A percentile compares a stretch with the other conserved stretches of the same genome.
These are phyloP conservation scores for Dicrostonyx torquatus DNA, from an alignment of 2,797 vertebrate genomes.

Conservation along the genomic window DNA sequence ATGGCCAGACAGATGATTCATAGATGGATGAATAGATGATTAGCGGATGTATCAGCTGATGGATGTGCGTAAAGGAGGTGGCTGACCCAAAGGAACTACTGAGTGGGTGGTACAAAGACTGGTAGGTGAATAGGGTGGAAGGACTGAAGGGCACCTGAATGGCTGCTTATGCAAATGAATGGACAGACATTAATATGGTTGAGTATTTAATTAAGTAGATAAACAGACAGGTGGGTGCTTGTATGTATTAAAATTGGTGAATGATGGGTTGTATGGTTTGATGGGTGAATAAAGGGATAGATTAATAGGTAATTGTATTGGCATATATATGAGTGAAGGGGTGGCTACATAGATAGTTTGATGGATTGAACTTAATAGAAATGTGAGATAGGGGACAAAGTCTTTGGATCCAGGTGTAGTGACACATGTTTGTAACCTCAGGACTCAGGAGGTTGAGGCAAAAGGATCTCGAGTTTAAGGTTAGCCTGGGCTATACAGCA, in stretches of 20 bases:
- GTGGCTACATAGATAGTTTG: neutral
- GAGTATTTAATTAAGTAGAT: neutral
- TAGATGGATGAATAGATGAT: neutral
- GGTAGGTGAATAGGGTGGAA: neutral
- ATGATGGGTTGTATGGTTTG: neutral
- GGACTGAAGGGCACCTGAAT: neutral
- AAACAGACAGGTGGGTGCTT: neutral
- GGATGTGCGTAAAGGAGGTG: conserved; percentile 2
- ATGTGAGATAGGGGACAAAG: neutral
- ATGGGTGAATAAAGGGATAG: neutral
- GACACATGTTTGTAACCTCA: neutral
- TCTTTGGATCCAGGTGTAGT: neutral
- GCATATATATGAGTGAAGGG: neutral
- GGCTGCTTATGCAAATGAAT: neutral
- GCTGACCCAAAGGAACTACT: neutral
- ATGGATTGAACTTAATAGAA: neutral
- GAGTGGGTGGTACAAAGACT: neutral
- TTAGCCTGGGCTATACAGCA: neutral
- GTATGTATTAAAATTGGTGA: neutral
- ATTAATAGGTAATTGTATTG: conserved; percentile 17
- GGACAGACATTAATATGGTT: neutral
- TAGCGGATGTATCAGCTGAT: neutral
- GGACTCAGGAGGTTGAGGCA: neutral
- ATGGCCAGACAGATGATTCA: neutral
- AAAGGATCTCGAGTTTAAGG: neutral